Conservation (phyloP, 1,140 invertebrate species). For the Palaemon carinicauda region DNA sequence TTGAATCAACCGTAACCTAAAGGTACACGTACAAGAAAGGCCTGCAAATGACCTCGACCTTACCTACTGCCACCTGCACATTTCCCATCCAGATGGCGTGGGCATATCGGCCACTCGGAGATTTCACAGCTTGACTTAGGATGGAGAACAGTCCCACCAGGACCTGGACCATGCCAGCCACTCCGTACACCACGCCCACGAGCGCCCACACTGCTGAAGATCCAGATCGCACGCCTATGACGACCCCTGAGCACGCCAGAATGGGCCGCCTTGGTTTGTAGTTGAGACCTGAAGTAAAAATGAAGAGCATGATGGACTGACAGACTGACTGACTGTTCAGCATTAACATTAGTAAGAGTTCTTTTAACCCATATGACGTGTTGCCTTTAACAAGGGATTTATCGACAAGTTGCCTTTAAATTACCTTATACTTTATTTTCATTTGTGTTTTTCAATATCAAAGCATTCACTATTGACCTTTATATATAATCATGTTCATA, state of each 20-base stretch:
- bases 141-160: slow-evolving; percentile 20
- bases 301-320: too few species aligned
- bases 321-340: too few species aligned
- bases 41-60: neutral
- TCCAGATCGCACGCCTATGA: slow-evolving; percentile 24
- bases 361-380: too few species aligned
- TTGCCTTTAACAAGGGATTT: too few species aligned
- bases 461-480: too few species aligned
- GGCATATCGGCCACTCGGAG: neutral
- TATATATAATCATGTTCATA: too few species aligned
- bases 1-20: too few species aligned
- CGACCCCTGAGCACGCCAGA: slow-evolving; percentile 25
- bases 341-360: too few species aligned
- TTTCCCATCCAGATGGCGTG: slow-evolving; percentile 36
- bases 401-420: too few species aligned
- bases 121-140: neutral
- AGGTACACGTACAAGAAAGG: too few species aligned
- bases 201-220: slow-evolving; percentile 46
- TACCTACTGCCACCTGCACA: slow-evolving; percentile 37
- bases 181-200: slow-evolving; percentile 43
- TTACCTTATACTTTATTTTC: too few species aligned
- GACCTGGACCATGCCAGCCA: slow-evolving; percentile 30
- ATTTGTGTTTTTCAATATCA: too few species aligned
- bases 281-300: neutral
- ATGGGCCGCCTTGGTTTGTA: slow-evolving; percentile 29